A percentile compares a stretch with the other conserved stretches of the same genome.
These are phyloP conservation scores for Drosophila kepulauana DNA, from an alignment of 1,140 invertebrate genomes.

Conservation along the genomic window DNA sequence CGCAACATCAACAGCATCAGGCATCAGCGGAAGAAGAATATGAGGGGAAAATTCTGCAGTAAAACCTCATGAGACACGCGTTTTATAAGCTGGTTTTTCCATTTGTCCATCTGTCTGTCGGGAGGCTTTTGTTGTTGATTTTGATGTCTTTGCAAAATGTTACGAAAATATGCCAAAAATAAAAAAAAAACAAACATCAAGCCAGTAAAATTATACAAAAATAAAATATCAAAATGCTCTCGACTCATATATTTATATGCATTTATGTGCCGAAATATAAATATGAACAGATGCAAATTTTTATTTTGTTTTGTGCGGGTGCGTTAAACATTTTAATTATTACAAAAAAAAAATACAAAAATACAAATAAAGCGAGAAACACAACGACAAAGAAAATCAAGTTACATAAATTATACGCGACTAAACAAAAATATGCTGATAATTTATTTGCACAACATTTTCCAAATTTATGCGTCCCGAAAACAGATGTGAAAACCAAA, in stretches of 20 bases:
- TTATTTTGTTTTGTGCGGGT: background rate
- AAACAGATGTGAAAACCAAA: conserved; percentile 38
- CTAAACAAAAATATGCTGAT: conserved; percentile 36
- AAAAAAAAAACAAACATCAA: background rate
- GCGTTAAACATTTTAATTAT: conserved; percentile 50
- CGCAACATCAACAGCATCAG: background rate
- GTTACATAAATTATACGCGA: conserved; percentile 35
- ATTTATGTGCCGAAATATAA: conserved; percentile 12
- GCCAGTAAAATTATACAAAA: conserved; percentile 8
- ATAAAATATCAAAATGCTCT: background rate
- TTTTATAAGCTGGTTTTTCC: conserved; percentile 21
- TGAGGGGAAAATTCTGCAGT: conserved; percentile 12
- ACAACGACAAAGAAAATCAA: conserved; percentile 14
- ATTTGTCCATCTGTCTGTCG: background rate
- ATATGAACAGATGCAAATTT: conserved; percentile 42
- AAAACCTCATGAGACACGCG: conserved; percentile 22
- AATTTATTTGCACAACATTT: conserved; percentile 59
- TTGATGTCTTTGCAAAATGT: conserved; percentile 34
- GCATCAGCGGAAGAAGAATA: background rate
- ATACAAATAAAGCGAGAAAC: background rate
- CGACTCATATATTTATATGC: background rate
- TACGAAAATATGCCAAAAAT: conserved; percentile 33
- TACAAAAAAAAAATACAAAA: conserved; percentile 8
- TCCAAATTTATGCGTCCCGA: conserved; percentile 36
- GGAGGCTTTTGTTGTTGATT: conserved; percentile 47